phyloP scores from a whole-genome alignment of 2,797 vertebrate genomes.

The Pipistrellus pygmaeus region DNA sequence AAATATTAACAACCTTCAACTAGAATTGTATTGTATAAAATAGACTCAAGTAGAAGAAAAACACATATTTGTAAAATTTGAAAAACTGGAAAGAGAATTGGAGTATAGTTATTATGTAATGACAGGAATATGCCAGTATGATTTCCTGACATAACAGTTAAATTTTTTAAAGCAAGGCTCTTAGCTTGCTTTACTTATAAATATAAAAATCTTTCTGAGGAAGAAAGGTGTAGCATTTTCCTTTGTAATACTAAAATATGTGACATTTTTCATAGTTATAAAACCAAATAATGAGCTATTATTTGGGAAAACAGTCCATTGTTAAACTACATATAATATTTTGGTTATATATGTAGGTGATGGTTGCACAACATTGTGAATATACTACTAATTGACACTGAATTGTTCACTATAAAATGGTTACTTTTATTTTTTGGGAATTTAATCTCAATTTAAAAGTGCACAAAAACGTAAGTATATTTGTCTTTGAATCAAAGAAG shows the following conservation, averaged over 20 bases:
- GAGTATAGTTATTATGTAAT: neutral
- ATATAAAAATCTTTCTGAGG: neutral
- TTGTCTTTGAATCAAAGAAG: neutral
- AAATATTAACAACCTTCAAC: neutral
- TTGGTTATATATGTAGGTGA: neutral
- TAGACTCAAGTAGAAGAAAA: neutral
- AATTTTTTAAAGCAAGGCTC: neutral
- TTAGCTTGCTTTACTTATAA: neutral
- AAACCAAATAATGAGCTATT: neutral
- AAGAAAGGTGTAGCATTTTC: neutral
- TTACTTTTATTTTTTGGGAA: neutral
- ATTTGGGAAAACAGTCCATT: neutral
- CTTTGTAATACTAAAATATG: neutral
- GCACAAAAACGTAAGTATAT: neutral
- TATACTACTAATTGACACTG: neutral
- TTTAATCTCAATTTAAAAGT: neutral
- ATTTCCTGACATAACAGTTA: neutral
- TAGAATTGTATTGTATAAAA: neutral
- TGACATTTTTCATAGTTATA: neutral
- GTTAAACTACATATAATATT: neutral
- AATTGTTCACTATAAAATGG: neutral
- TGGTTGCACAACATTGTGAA: neutral
- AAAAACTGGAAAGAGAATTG: neutral
- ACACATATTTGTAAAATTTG: neutral
- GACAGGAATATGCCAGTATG: neutral